Evolutionary conservation across 2,113 vertebrate species (phyloP).

Genomic region (Macquaria australasica): DNA sequence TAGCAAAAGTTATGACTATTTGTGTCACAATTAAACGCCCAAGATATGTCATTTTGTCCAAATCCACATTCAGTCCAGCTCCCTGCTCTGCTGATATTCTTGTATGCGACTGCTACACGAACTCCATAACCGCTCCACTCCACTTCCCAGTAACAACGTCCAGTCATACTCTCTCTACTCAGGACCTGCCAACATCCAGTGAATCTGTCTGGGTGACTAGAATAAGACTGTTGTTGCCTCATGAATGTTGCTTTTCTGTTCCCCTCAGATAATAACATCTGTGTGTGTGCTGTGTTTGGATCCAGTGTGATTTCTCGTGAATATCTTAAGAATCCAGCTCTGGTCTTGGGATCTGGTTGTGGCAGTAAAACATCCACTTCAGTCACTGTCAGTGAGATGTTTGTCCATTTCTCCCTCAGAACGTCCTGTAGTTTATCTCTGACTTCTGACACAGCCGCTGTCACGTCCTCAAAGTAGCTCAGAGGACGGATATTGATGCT

Average conservation of each 20-base stretch:
- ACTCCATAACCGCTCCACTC: not conserved
- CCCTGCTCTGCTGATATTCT: constrained; percentile 1
- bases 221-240: not conserved
- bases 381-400: not conserved
- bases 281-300: not conserved
- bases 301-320: constrained; percentile 27
- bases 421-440: constrained; percentile 3
- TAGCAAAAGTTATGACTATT: no score
- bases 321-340: constrained; percentile 28
- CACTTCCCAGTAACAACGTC: constrained; percentile 42
- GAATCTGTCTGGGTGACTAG: constrained; percentile 36
- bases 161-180: constrained; percentile 37
- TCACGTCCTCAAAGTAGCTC: not conserved
- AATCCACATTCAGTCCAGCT: not conserved
- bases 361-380: constrained; percentile 11
- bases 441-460: not conserved
- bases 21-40: not conserved
- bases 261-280: not conserved
- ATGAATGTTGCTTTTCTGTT: not conserved
- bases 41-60: constrained; percentile 11
- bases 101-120: constrained; percentile 25
- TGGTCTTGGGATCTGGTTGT: constrained; percentile 25
- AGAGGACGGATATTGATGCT: no score
- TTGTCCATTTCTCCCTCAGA: not conserved
- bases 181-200: not conserved